Evolutionary conservation across 2,888 invertebrate species (phyloP), one percentile per base, ranked within the genome.

Genomic region (Mesochorus sp.): DNA sequence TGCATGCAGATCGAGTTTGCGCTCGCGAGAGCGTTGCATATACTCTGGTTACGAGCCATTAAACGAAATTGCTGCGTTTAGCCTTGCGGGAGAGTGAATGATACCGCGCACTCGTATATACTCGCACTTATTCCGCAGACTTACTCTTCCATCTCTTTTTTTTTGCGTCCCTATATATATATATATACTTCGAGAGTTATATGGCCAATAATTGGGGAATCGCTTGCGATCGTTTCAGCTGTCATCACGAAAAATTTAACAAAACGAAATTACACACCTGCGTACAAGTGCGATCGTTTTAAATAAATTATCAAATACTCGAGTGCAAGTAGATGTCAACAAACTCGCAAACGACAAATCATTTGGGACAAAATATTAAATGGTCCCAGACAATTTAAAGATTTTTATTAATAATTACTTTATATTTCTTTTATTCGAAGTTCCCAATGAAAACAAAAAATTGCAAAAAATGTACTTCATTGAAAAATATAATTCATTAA

Each of bases 11-110:
- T 76, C 70, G 73, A 55, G 68, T 39, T 59, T 39, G 28, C 19
- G 57, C 57, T 59, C 53, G 66, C 76, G 72, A 64, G 57, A 17
- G 2, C 61, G 53, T 44, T 72, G 72, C 66, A 72, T 47, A 28
- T 53, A 64, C 64, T 68, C 74, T 77, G 59, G 79, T 81, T 77
- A 81, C 79, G 74, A 71, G 74, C 61, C 76, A 81, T 81, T 81
- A 79, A 79, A 77, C 68, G 68, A 81, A 81, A 81, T 81, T 81
- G 79, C 76, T 76, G 79, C 81, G 76, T 77, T 81, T 79, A 79
- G 74, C 76, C 71, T 72, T 59, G 74, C 76, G 76, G 77, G 74
- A 71, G 74, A 66, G 55, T 62, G 76, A 79, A 71, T 75, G 74
- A 78, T 74, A 78, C 74, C 55, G 49, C 39, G 55, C 66, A 51